Percentiles rank a stretch among this genome's conserved stretches.
Conservation (phyloP, 2,888 invertebrate genomes). For the Temnothorax unifasciatus region DNA sequence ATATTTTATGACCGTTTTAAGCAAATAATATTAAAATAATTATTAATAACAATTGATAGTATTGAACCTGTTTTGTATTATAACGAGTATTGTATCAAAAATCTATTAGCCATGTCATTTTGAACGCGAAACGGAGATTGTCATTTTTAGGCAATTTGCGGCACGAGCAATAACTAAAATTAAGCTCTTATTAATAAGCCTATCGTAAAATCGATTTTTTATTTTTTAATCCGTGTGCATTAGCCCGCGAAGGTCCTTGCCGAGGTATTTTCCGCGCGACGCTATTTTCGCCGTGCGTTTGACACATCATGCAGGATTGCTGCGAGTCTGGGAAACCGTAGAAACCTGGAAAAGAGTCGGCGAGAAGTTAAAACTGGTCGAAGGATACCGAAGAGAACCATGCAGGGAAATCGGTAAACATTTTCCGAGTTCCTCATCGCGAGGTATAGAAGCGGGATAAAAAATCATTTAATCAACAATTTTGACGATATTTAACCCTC, state of each 20-base stretch:
- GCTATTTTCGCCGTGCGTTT: constrained; percentile 53
- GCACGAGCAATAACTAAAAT: constrained; percentile 25
- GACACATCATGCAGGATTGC: constrained; percentile 44
- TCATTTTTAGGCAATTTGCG: constrained; percentile 40
- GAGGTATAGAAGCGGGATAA: not conserved
- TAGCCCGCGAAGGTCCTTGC: constrained; percentile 51
- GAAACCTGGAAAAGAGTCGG: not conserved
- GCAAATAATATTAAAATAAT: not conserved
- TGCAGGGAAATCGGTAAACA: not conserved
- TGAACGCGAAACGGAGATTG: not conserved
- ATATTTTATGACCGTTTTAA: not conserved
- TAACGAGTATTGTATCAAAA: not conserved
- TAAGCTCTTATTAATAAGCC: constrained; percentile 45
- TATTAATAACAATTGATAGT: not conserved
- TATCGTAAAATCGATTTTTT: constrained; percentile 51
- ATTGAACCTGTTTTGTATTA: not conserved
- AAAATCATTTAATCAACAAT: not conserved
- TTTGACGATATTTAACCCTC: not conserved
- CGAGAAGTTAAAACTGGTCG: not conserved
- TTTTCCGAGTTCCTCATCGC: constrained; percentile 12
- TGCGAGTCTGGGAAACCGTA: constrained; percentile 9
- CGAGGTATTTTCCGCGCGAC: constrained; percentile 43
- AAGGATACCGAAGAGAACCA: not conserved
- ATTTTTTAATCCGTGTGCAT: constrained; percentile 49
- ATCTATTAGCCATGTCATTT: not conserved